A percentile compares a stretch with the other conserved stretches of the same genome.
Conservation (phyloP, 2,888 invertebrate genomes). For the Apotomis betuletana region DNA sequence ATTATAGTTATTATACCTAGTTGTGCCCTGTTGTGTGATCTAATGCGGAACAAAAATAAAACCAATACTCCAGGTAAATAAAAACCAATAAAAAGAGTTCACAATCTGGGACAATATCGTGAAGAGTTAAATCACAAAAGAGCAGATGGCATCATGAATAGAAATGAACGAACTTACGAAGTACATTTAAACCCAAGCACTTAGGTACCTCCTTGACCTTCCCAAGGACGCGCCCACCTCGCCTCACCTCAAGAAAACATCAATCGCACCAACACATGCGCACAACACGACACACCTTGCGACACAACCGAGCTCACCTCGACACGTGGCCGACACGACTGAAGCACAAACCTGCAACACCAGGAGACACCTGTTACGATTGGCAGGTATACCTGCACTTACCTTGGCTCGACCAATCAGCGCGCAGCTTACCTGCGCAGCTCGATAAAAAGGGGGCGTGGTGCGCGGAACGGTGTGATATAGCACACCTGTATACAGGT, state of each 20-base stretch:
- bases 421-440: constrained; percentile 82
- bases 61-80: no score
- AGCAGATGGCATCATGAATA: constrained; percentile 17
- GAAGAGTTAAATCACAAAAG: not conserved
- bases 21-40: not conserved
- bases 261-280: constrained; percentile 81
- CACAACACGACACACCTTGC: constrained; percentile 58
- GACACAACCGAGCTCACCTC: constrained; percentile 44
- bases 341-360: constrained; percentile 44
- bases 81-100: not conserved
- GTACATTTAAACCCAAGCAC: constrained; percentile 7
- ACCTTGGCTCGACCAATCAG: constrained; percentile 74
- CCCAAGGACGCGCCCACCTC: constrained; percentile 73
- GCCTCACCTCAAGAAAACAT: constrained; percentile 82
- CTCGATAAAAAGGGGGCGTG: constrained; percentile 79
- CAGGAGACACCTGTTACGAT: constrained; percentile 46
- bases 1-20: no score
- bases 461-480: constrained; percentile 58
- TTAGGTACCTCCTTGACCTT: constrained; percentile 52
- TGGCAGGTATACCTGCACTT: constrained; percentile 67
- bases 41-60: no score
- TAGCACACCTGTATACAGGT: constrained; percentile 69
- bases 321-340: constrained; percentile 46
- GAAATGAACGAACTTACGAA: constrained; percentile 13
- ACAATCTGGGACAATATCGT: not conserved